These are phyloP conservation scores for Ammospiza caudacuta DNA, from an alignment of 2,113 vertebrate genomes.

Conservation along the genomic window DNA sequence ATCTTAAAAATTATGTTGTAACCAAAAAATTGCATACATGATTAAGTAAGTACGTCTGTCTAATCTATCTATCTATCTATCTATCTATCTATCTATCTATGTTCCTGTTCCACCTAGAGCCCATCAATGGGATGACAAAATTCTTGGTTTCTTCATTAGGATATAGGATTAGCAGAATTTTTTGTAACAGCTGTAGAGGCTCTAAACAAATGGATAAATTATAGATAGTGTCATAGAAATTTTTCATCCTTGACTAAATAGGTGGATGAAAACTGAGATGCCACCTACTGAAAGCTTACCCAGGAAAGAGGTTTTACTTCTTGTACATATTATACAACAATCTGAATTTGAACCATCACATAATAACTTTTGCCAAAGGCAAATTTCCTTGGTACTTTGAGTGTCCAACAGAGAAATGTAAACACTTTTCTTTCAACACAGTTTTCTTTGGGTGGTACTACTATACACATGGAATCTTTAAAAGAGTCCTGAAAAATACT, in stretches of 20 bases:
- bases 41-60: not conserved
- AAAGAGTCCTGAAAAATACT: not conserved
- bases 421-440: not conserved
- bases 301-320: not conserved
- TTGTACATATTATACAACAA: not conserved
- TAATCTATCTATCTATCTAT: not conserved
- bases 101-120: not conserved
- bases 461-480: not conserved
- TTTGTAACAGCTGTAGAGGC: not conserved
- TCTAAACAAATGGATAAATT: not conserved
- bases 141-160: not conserved
- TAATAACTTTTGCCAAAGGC: not conserved
- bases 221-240: not conserved
- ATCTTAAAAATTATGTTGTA: not conserved
- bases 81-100: not conserved
- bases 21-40: not conserved
- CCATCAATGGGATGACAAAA: not conserved
- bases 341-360: not conserved
- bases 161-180: not conserved
- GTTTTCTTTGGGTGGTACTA: not conserved
- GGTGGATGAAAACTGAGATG: not conserved
- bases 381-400: not conserved
- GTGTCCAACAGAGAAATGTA: not conserved
- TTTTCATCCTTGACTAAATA: not conserved
- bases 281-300: not conserved